Evolutionary conservation across 1,140 invertebrate genomes (phyloP), one percentile per base, ranked within the genome.

Genomic region (Protaetia brevitarsis): DNA sequence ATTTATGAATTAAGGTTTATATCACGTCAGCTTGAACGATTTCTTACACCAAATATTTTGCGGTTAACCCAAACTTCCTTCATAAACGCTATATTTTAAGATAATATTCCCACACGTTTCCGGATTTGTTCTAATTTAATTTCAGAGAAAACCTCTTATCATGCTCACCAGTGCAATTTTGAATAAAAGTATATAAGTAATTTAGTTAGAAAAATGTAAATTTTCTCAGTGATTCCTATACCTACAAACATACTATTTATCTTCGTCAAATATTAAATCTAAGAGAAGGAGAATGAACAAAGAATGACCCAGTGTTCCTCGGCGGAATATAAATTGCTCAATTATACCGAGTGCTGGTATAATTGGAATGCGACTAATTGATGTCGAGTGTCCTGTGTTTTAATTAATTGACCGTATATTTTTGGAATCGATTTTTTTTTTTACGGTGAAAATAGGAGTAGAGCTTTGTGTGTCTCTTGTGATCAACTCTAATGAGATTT

Each of bases 301-400:
- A n/a, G n/a, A n/a, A n/a, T n/a, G n/a, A n/a, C n/a, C n/a, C n/a
- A n/a, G n/a, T n/a, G n/a, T n/a, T n/a, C n/a, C n/a, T n/a, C n/a
- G n/a, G n/a, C n/a, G n/a, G n/a, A n/a, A n/a, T n/a, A n/a, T 45
- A 45, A 45, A 45, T 45, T 13, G 23, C 41, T 45, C 10, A 45
- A 45, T 45, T 19, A 45, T 45, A 4, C 7, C 19, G 41, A 45
- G 41, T 4, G n/a, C n/a, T n/a, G n/a, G 13, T 13, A 8, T 45
- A 45, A 21, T 45, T 45, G 41, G 41, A 21, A 45, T 45, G 41
- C 13, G 41, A 13, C 16, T 21, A 45, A 45, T 45, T 45, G 41
- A 45, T 19, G 41, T 45, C 41, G 23, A 45, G 16, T 45, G 41
- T 45, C 41, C 41, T 45, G 41, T 45, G 41, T 45, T 21, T 45